Percentiles rank a stretch among this genome's conserved stretches.
Evolutionary conservation across 2,888 invertebrate genomes (phyloP).

Genomic region (Neoitamus cyanurus): DNA sequence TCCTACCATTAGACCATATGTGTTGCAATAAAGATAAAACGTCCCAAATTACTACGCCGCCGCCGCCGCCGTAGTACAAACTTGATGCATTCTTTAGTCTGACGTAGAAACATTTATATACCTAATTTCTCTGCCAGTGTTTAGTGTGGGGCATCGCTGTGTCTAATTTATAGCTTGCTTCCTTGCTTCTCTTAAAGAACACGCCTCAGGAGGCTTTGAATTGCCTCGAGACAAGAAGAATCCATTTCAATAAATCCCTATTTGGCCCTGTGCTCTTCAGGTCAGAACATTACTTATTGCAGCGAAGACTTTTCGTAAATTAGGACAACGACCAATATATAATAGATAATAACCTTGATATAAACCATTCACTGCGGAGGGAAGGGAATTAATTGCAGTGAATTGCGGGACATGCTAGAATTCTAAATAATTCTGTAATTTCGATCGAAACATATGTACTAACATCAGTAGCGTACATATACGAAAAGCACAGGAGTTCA

Average conservation of each 20-base stretch:
- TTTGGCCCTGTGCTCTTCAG: background rate
- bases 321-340: background rate
- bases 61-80: background rate
- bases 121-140: background rate
- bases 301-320: background rate
- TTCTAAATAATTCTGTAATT: no score
- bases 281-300: background rate
- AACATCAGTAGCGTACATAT: no score
- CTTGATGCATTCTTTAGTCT: slow-evolving; percentile 1
- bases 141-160: background rate
- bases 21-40: slow-evolving; percentile 17
- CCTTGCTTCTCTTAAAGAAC: background rate
- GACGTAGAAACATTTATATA: background rate
- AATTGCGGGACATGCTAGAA: background rate
- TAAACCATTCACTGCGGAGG: background rate
- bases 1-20: background rate
- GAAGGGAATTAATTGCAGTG: background rate
- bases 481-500: no score
- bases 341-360: background rate
- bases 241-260: background rate
- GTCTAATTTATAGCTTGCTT: background rate
- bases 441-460: no score
- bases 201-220: background rate
- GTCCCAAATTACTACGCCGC: background rate
- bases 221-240: background rate